These are phyloP conservation scores for Pseudopipra pipra DNA, from an alignment of 2,113 vertebrate species.

Conservation along the genomic window DNA sequence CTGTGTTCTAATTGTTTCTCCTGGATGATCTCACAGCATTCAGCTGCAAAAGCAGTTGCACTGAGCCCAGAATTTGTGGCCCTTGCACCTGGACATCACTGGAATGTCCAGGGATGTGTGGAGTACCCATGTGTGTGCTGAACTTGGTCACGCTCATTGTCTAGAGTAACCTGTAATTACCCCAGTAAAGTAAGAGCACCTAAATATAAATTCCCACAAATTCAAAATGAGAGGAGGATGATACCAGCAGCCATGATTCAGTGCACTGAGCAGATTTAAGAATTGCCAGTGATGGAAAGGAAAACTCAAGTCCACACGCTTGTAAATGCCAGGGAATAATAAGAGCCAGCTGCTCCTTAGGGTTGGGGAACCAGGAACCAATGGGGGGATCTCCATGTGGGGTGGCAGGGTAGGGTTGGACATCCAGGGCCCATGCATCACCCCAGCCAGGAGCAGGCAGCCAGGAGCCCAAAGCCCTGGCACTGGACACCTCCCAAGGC, in stretches of 20 bases:
- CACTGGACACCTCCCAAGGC: fast-evolving
- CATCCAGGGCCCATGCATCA: too few species aligned
- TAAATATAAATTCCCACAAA: background rate
- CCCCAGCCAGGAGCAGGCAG: background rate
- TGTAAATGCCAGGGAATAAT: fast-evolving
- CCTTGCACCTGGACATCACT: background rate
- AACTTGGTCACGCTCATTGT: background rate
- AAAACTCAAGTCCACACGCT: background rate
- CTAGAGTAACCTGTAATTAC: background rate
- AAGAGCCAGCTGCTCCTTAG: background rate
- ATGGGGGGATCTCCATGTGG: fast-evolving
- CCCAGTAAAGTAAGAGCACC: background rate
- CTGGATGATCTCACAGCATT: background rate
- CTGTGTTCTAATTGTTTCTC: background rate
- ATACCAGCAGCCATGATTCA: background rate
- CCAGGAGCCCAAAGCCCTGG: fast-evolving
- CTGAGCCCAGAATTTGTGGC: background rate
- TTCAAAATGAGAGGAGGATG: background rate
- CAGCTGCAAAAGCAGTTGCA: background rate
- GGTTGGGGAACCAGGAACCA: background rate
- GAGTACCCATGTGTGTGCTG: fast-evolving
- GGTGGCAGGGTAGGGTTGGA: background rate
- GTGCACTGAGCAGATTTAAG: background rate
- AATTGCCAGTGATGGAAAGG: background rate
- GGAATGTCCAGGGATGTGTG: background rate